Base-by-base conservation (phyloP, 2,113 vertebrate genomes). In the Tachysurus vachellii region DNA sequence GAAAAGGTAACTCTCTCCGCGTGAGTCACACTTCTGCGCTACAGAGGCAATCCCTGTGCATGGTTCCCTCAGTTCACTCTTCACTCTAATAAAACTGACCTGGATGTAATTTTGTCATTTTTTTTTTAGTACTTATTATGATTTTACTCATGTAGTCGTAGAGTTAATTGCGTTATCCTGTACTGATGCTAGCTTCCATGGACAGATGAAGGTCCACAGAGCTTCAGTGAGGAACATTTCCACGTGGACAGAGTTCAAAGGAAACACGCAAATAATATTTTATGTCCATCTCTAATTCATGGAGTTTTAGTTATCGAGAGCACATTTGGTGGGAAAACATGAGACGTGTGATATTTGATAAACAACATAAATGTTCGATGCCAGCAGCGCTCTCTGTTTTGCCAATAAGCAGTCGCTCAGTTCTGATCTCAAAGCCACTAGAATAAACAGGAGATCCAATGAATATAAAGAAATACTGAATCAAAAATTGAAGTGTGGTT, bases 251-350 rank as follows among this genome's bases (percentile, higher is more conserved):
- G 42, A 85, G 31, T 66, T 79, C 50, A 57, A 68, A 75, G 79
- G 19, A 85, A 88, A 73, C 75, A 84, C 31, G 57, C 57, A 44
- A 73, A 86, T 84, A 56, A 87, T 82, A 85, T 76, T 28, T 28
- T 47, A 66, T 56, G 75, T 44, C 2, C 13, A 68, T 87, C 56
- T 87, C 47, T 68, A 85, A 89, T 87, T 81, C 42, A 84, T 75
- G 57, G 82, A 75, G 56, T 71, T 47, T 68, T 62, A 75, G 23
- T 86, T 71, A 59, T 54, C 19, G 19, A 73, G 56, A 85, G 80
- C 36, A 54, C n/a, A 61, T 79, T 77, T 61, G 68, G 44, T 73
- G 54, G 81, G 71, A 77, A 57, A 80, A 86, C 31, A 77, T 85
- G 26, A 82, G 9, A 81, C 36, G 19, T 64, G 53, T 77, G 56